Evolutionary conservation across 2,113 vertebrate genomes (phyloP), one percentile per base, ranked within the genome.

Genomic region (Festucalex cinctus): DNA sequence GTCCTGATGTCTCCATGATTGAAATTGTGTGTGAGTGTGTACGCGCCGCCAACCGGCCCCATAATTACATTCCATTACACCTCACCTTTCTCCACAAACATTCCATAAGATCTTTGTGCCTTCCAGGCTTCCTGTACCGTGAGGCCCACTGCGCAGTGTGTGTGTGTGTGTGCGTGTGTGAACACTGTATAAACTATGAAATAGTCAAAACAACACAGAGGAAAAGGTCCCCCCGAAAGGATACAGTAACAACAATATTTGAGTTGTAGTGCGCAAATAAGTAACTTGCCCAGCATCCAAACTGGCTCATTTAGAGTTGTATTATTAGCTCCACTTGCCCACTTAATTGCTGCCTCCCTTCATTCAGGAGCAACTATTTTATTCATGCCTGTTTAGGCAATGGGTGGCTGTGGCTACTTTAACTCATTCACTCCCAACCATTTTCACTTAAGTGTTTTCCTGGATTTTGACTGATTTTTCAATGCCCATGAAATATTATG

Each of bases 51-150:
- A 66, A 60, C 73, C 61, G 67, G 84, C 64, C 66, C 75, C 77
- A 65, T 89, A 85, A 88, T 83, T 86, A 86, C 83, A 86, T 86
- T 89, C 84, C 85, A 80, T 83, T 83, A 84, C 85, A 86, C 80
- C 76, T 86, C 69, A 83, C 83, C 79, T 89, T 86, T 88, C 84
- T 86, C 80, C 84, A 78, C 57, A 83, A 84, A 84, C 86, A 86
- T 89, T 89, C 84, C 88, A 66, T 41, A 67, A 64, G 66, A 68
- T 19, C 71, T 68, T 37, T 67, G 49, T 82, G 84, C 77, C 85
- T 76, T 70, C 70, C 71, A 73, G 79, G 71, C 75, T 83, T 83
- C 63, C 68, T 79, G 37, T 56, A 54, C 69, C 73, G 19, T 46
- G 53, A 74, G 69, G 74, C 74, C 51, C 39, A 48, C 10, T 65